phyloP scores from a whole-genome alignment of 2,113 vertebrate species.

The Psophia crepitans region DNA sequence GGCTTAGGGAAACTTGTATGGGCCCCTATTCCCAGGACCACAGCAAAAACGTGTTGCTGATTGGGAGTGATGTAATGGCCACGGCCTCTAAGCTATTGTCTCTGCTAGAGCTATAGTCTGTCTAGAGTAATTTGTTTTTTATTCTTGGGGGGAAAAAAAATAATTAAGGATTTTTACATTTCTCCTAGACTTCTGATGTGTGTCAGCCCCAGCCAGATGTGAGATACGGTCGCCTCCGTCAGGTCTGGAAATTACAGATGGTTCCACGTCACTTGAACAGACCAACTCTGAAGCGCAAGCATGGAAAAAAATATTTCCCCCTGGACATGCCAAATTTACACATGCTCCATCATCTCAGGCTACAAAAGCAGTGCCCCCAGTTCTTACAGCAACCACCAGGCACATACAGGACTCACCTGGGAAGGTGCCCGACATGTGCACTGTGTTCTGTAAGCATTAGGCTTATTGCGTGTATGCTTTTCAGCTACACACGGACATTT shows the following conservation, averaged over 20 bases:
- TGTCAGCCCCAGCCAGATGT: not conserved
- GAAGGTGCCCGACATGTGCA: not conserved
- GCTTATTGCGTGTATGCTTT: not conserved
- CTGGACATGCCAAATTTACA: not conserved
- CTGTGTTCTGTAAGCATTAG: not conserved
- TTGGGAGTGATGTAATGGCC: not conserved
- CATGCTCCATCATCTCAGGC: not conserved
- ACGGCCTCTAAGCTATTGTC: not conserved
- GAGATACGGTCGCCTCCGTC: accelerated
- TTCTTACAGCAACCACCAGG: not conserved
- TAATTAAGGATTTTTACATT: not conserved
- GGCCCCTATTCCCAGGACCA: not conserved
- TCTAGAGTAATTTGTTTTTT: not conserved
- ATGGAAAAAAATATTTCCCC: not conserved
- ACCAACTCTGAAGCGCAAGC: not conserved
- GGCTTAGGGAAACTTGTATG: not conserved
- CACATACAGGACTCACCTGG: not conserved
- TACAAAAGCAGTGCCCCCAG: not conserved
- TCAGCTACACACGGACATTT: not conserved
- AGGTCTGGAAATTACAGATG: not conserved
- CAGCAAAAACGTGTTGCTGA: not conserved
- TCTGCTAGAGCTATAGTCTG: not conserved
- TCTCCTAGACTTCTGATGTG: not conserved
- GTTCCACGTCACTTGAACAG: not conserved
- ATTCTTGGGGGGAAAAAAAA: not conserved